Evolutionary conservation across 2,888 invertebrate species (phyloP), one percentile per base, ranked within the genome.

Genomic region (Watsonalla binaria): DNA sequence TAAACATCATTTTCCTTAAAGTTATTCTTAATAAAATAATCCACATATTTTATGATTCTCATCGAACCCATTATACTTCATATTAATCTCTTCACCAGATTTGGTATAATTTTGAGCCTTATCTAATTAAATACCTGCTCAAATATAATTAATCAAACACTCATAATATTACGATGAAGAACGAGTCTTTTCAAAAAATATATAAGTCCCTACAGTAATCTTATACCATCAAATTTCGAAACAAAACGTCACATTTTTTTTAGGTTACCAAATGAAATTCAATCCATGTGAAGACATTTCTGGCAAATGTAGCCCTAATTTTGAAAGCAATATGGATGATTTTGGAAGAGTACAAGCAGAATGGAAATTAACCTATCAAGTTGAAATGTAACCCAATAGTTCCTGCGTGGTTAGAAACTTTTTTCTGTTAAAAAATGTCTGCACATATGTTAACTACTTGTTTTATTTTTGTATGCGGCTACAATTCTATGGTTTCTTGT

Each of bases 331-430:
- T 65, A 72, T 53, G 55, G 65, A 58, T 65, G 5, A 60, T 52
- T 67, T 66, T 76, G 2, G 8, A 45, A 35, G 57, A 4, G 55
- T 34, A 13, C 2, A 8, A 2, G 9, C 34, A 1, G 33, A 46
- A 53, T 59, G 35, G 55, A 76, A 78, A 80, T 80, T 73, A 76
- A 82, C 74, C 70, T 76, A 78, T 79, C 76, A 73, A 66, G 70
- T 74, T 76, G 54, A 62, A 73, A 71, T 62, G 86, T 71, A 83
- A 87, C 69, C 53, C 58, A 76, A 87, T 82, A 81, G 77, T 73
- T 73, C 59, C 62, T 59, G 68, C 74, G 75, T 57, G 68, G 72
- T 71, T 71, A 63, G 48, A 60, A 61, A 59, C 49, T 63, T 72
- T 76, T 78, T 81, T 72, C 56, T 62, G 56, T 59, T 56, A 60